Evolutionary conservation across 1,140 invertebrate species (phyloP).

Genomic region (Lysiphlebus fabarum): DNA sequence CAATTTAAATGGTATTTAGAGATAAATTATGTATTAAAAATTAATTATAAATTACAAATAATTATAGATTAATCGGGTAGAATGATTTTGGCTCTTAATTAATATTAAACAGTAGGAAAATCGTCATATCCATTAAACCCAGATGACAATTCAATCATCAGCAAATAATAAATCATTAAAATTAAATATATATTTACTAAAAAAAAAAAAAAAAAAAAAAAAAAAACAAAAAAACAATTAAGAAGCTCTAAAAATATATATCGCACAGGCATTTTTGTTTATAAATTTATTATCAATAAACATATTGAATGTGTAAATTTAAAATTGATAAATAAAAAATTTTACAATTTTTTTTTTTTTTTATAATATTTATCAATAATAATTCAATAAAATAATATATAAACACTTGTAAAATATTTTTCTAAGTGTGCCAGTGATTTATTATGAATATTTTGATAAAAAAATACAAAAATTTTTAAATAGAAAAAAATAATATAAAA

Average conservation of each 20-base stretch:
- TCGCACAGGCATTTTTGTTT: slow-evolving; percentile 9
- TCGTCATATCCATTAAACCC: slow-evolving; percentile 14
- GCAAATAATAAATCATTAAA: too few relatives aligned
- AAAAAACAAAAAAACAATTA: too few relatives aligned
- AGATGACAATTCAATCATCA: too few relatives aligned
- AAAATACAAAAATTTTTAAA: slow-evolving; percentile 15
- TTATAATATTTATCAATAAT: too few relatives aligned
- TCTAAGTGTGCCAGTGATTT: slow-evolving; percentile 28
- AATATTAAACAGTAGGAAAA: slow-evolving; percentile 7
- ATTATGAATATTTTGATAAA: slow-evolving; percentile 12
- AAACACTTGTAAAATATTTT: slow-evolving; percentile 38
- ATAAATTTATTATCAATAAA: neutral
- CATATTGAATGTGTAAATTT: too few relatives aligned
- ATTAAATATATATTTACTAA: neutral
- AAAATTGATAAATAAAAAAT: too few relatives aligned
- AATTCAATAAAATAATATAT: neutral
- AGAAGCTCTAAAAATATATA: too few relatives aligned
- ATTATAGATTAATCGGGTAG: neutral
- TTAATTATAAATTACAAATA: neutral
- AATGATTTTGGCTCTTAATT: too few relatives aligned
- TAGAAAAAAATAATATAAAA: slow-evolving; percentile 22
- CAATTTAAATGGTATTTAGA: too few relatives aligned
- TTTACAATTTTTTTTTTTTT: too few relatives aligned
- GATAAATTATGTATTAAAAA: slow-evolving; percentile 21
- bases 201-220: neutral